Evolutionary conservation across 2,888 invertebrate species (phyloP), one percentile per base, ranked within the genome.

Genomic region (Mechanitis mazaeus): DNA sequence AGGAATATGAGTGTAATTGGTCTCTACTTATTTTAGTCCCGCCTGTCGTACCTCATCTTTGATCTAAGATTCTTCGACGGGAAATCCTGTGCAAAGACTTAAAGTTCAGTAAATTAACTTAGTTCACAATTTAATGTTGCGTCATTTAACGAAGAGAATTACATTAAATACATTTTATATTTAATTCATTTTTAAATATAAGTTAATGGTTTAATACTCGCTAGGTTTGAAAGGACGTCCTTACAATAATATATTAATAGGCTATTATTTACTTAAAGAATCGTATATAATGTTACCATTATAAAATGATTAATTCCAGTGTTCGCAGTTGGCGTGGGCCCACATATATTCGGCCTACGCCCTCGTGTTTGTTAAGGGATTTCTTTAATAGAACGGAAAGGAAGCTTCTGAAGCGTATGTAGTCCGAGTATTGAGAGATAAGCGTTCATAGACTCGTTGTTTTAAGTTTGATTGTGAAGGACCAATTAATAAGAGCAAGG

Each of bases 351-450:
- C 50, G 57, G 54, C 60, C 60, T 67, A 61, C 65, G 60, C 79
- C 79, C 83, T 74, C 78, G 80, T 81, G 79, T 86, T 85, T 86
- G 85, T 80, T 83, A 81, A 78, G 77, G 81, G 80, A 75, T 82
- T 85, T 80, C 84, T 85, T 82, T 83, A 82, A 84, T 81, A 80
- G 78, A 80, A 80, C 71, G 73, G 73, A 79, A 80, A 77, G 77
- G 79, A 74, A 75, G 72, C 76, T 76, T 72, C 71, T 76, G 75
- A 77, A 76, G 78, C 74, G 73, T 72, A 64, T 45, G 42, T 66
- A 72, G 69, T 56, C 2, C 60, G 75, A 75, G 69, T 56, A 3
- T 72, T n/a, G 58, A 59, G 65, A 47, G 2, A 45, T 3, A 1
- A 64, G 71, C 71, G 74, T 56, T 9, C 60, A n/a, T n/a, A 45